A percentile compares a stretch with the other conserved stretches of the same genome.
These are phyloP conservation scores for Candidula unifasciata DNA, from an alignment of 2,888 invertebrate species.

Conservation along the genomic window DNA sequence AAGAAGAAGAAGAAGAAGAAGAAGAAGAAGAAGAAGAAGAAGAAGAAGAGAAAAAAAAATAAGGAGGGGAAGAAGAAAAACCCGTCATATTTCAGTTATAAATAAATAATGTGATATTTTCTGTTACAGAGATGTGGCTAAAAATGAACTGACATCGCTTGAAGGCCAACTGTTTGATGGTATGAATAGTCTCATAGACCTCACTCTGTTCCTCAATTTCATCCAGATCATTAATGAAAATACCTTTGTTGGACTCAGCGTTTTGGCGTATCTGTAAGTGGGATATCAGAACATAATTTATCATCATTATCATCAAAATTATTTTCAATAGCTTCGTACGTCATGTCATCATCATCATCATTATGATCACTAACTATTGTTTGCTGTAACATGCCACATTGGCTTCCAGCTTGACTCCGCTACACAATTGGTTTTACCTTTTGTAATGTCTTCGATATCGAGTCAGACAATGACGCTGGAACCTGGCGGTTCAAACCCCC, in stretches of 20 bases:
- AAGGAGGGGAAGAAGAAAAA: no score
- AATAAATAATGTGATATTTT: neutral
- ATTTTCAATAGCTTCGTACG: neutral
- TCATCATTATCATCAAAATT: neutral
- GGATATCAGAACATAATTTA: neutral
- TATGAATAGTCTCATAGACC: constrained; percentile 65
- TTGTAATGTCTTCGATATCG: no score
- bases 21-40: no score
- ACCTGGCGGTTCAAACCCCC: no score
- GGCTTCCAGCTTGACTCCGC: no score
- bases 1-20: no score
- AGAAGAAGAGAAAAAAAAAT: no score
- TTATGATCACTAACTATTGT: neutral
- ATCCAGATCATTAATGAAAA: constrained; percentile 86
- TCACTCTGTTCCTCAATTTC: constrained; percentile 89
- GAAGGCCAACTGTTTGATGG: constrained; percentile 84
- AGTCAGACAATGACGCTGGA: no score
- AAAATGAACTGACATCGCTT: constrained; percentile 87
- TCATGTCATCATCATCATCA: constrained; percentile 11
- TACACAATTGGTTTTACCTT: no score
- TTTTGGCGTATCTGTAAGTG: constrained; percentile 91
- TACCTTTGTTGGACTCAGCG: constrained; percentile 87
- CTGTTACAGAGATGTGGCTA: constrained; percentile 88
- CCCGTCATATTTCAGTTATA: no score
- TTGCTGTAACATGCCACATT: no score